phyloP scores from a whole-genome alignment of 2,797 vertebrate species.

The Propithecus deckenii region DNA sequence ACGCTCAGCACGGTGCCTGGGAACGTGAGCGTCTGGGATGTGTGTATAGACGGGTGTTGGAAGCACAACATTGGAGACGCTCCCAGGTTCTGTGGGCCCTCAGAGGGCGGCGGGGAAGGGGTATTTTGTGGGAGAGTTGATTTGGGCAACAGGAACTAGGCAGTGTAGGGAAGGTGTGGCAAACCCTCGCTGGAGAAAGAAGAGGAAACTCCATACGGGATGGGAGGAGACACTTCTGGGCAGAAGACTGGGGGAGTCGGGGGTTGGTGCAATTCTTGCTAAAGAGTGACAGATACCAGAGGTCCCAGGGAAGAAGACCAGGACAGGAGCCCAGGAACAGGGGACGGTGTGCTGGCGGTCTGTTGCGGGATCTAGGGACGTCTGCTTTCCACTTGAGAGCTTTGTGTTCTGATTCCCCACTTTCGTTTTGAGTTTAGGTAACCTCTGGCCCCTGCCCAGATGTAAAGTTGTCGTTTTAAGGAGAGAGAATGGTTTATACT shows the following conservation, averaged over 20 bases:
- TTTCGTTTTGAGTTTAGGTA: neutral
- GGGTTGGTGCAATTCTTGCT: neutral
- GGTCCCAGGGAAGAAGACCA: neutral
- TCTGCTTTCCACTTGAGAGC: neutral
- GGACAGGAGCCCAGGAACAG: neutral
- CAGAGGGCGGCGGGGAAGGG: neutral
- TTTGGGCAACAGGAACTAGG: neutral
- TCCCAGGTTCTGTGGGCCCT: neutral
- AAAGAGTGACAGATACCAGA: neutral
- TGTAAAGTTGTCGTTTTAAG: neutral
- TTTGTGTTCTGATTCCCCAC: too few species aligned
- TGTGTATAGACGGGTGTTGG: neutral
- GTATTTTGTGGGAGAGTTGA: fast-evolving
- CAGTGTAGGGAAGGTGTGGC: neutral
- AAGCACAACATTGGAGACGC: neutral
- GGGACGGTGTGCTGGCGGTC: fast-evolving
- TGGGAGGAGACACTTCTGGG: neutral
- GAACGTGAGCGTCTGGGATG: neutral
- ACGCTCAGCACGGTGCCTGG: neutral
- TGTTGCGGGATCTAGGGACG: too few species aligned
- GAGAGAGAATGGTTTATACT: neutral
- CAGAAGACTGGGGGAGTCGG: neutral
- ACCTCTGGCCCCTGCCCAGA: neutral
- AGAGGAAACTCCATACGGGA: neutral
- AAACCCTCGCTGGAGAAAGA: neutral